Evolutionary conservation across 2,113 vertebrate genomes (phyloP).

Genomic region (Turnix velox): DNA sequence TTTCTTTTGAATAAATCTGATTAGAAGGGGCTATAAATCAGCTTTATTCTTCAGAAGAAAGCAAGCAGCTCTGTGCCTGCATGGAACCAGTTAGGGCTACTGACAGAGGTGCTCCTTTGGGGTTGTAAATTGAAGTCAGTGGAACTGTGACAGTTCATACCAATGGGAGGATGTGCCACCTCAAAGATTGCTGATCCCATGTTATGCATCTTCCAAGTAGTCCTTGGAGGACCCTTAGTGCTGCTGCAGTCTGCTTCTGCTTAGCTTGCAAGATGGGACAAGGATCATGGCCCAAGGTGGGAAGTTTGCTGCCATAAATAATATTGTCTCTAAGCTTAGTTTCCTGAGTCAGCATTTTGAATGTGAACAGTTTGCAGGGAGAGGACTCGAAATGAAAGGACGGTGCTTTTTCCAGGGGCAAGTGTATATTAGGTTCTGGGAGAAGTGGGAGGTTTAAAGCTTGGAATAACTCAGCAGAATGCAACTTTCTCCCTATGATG

Average conservation of each 20-base stretch:
- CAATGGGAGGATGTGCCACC: background rate
- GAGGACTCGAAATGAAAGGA: background rate
- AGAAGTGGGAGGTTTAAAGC: background rate
- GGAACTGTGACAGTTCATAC: background rate
- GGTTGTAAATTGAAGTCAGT: slow-evolving; percentile 2
- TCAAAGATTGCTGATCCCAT: background rate
- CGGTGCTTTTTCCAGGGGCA: background rate
- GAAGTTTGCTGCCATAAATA: slow-evolving; percentile 40
- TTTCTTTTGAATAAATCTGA: background rate
- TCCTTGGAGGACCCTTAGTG: slow-evolving; percentile 35
- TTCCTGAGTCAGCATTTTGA: slow-evolving; percentile 27
- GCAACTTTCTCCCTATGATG: background rate
- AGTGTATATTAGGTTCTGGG: background rate
- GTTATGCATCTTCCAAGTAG: background rate
- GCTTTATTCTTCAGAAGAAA: background rate
- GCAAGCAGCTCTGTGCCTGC: background rate
- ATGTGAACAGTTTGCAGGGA: background rate
- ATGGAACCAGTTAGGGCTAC: background rate
- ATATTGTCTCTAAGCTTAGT: background rate
- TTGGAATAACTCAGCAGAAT: background rate
- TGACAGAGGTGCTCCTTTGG: background rate
- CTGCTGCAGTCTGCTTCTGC: slow-evolving; percentile 40
- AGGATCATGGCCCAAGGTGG: slow-evolving; percentile 52
- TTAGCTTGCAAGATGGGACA: slow-evolving; percentile 43
- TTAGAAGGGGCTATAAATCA: background rate